A percentile compares a stretch with the other conserved stretches of the same genome.
Evolutionary conservation across 2,888 invertebrate species (phyloP).

Genomic region (Altica lythri): DNA sequence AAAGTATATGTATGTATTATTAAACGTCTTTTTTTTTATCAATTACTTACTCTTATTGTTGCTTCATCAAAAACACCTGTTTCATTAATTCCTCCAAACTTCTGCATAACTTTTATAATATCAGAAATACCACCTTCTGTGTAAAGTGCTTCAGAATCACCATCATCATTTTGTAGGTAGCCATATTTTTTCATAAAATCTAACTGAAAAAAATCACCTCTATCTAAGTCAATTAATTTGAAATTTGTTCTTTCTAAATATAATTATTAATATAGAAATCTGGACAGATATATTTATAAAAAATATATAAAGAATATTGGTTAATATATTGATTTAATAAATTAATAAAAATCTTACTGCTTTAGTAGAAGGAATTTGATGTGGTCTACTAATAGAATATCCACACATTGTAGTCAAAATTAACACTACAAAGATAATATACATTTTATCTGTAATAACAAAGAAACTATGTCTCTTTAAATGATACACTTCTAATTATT

Average conservation of each 20-base stretch:
- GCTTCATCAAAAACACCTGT: constrained; percentile 70
- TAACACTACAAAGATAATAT: neutral
- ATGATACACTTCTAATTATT: no score
- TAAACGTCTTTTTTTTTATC: no score
- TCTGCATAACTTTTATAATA: constrained; percentile 70
- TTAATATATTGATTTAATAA: neutral
- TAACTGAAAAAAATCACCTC: constrained; percentile 56
- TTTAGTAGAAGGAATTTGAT: constrained; percentile 16
- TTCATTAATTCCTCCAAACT: constrained; percentile 70
- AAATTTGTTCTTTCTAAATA: no score
- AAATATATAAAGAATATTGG: no score
- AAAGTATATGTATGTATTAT: no score
- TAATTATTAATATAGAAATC: neutral
- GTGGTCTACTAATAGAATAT: neutral
- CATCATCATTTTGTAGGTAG: constrained; percentile 62
- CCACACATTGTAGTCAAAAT: no score
- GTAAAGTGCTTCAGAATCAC: constrained; percentile 65
- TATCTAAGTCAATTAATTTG: no score
- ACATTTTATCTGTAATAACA: no score
- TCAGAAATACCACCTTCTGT: constrained; percentile 66
- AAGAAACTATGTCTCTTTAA: no score
- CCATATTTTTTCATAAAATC: constrained; percentile 73
- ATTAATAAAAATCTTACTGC: constrained; percentile 11
- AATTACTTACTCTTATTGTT: constrained; percentile 63
- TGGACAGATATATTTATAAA: neutral